Base-by-base conservation (phyloP, 2,113 vertebrate genomes). In the Felis chaus region DNA sequence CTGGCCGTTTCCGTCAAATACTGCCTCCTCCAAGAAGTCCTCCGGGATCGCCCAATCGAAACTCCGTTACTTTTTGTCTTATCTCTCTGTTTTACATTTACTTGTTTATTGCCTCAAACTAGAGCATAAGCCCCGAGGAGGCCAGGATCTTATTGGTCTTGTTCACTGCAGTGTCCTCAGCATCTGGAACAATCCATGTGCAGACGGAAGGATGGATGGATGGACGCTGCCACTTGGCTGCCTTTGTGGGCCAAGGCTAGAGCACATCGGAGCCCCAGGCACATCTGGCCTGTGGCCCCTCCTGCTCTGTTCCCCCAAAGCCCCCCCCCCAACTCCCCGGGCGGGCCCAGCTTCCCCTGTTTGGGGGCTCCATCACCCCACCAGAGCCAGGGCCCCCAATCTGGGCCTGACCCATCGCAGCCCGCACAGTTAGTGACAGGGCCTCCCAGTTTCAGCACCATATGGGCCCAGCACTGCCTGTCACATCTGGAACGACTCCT, bases 151-250 rank as follows among this genome's bases (percentile, higher is more conserved):
- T 1, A 8, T 10, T 55, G 50, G 31, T 69, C 41, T 41, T 39
- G 55, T 6, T 69, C 41, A 23, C 36, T 0, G 2, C 3, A 2
- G 14, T 14, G 33, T 71, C 50, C 41, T 45, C 33, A 7, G 50
- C 39, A 27, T 82, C n/a, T 15, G 48, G 12, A 2, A 61, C 53
- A 9, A 13, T 2, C 65, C 23, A 0, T 1, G 41, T 29, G 74
- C 25, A 3, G 0, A 1, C 1, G 1, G 31, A 14, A 36, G 48
- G 80, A 33, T 14, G 45, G 29, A 13, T 14, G 6, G 61, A 48
- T 8, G 33, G 31, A 7, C 16, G 3, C 7, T 3, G 66, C 15
- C 45, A 8, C 78, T 5, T 68, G 83, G 41, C 21, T 78, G 11
- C 50, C 71, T 7, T 7, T 0, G 1, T 23, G 33, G 27, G 57